Evolutionary conservation across 2,888 invertebrate genomes (phyloP), one percentile per base, ranked within the genome.

Genomic region (Melanchra persicariae): DNA sequence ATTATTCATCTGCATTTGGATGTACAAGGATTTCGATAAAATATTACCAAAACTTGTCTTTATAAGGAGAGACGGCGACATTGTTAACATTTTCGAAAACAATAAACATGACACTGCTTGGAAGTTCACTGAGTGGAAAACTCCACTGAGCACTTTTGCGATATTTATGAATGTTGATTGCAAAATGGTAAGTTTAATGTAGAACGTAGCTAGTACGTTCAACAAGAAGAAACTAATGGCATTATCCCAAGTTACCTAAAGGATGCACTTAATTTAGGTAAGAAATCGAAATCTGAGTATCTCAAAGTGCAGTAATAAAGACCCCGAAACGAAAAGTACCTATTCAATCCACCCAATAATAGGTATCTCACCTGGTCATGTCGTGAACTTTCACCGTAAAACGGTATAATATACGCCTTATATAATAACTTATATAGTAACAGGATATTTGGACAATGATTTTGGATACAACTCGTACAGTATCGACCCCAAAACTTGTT

Each of bases 1-100:
- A 80, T 74, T 73, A 70, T 62, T 67, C 68, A 70, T 74, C 74
- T 86, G 58, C 64, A 74, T 84, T 81, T 78, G 80, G 77, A 62
- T 55, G 58, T 64, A 71, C 74, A 81, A 85, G 84, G 79, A 83
- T 79, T 15, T 65, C 58, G 47, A 65, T 72, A 69, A 70, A 67
- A 73, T 74, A 64, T 71, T 74, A 60, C 54, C 63, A 72, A 79
- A 71, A 69, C 51, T 37, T 62, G 9, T 12, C 71, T 58, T n/a
- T 75, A 64, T 60, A 74, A n/a, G 77, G 72, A 66, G 70, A 51
- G 64, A 81, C 65, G 47, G 74, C 17, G 55, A 72, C 58, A 63
- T 71, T 62, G 22, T 64, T 49, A 68, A 63, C 30, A 55, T 24
- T 83, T 73, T 74, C 70, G 69, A 52, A 83, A 77, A 71, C 15